Base-by-base conservation (phyloP, 2,113 vertebrate genomes). In the Cinclus cinclus region DNA sequence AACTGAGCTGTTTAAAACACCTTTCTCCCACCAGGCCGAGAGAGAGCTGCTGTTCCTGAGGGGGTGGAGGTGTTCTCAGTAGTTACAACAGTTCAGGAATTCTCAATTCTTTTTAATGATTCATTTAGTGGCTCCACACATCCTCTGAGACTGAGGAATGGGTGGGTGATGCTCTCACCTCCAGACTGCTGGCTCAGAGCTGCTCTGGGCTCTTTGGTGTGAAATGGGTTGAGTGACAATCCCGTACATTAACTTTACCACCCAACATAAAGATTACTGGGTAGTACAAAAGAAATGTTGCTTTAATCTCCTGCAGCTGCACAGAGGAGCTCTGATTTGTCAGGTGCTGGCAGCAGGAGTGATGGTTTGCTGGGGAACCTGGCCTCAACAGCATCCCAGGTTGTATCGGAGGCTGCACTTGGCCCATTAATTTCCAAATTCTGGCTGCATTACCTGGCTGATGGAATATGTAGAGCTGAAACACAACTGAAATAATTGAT, bases 201-300 rank as follows among this genome's bases (percentile, higher is more conserved):
- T 64, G 90, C 88, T 78, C 39, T 8, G n/a, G 65, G 80, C 79
- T 79, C 73, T 56, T 71, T 30, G 80, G 52, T 77, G 88, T 60
- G 90, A 96, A 97, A 95, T 56, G 87, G 94, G 41, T 92, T 62
- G 91, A 94, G 42, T 60, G 95, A 94, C 95, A 96, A 87, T 59
- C 50, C 88, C 9, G 5, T 94, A 92, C 84, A 65, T 97, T 94
- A 96, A 87, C 90, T 96, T 97, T 97, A 96, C 91, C 91, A 68
- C 95, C 84, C 9, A 62, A 81, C 90, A 68, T 95, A 96, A 97
- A 97, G 90, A 94, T 95, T 84, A 83, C 78, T 7, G 71, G 71
- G 78, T 52, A 96, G 78, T 76, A 75, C 75, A 73, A 85, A 97
- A 97, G 94, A 97, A 97, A 95, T 94, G 96, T 94, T 83, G 94